A percentile compares a stretch with the other conserved stretches of the same genome.
Evolutionary conservation across 2,113 vertebrate species (phyloP).

Genomic region (Amia ocellicauda): DNA sequence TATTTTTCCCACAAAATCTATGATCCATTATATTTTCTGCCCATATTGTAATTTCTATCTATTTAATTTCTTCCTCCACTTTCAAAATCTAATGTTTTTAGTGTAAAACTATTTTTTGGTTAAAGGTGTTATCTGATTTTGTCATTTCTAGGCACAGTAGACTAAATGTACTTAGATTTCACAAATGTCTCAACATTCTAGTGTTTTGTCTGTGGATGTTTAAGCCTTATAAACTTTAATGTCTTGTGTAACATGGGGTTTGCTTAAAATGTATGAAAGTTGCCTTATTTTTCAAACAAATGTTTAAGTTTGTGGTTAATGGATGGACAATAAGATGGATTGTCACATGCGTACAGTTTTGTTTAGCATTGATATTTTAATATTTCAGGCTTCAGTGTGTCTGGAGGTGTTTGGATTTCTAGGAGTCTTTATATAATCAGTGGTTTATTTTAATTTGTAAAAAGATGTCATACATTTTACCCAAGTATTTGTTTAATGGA

Average conservation of each 20-base stretch:
- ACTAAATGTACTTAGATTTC: constrained; percentile 17
- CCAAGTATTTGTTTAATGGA: too few relatives aligned
- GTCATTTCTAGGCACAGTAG: background rate
- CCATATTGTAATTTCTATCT: too few relatives aligned
- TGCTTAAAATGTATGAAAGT: background rate
- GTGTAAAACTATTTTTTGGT: background rate
- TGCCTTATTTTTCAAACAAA: constrained; percentile 23
- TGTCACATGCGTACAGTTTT: constrained; percentile 15
- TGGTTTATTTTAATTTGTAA: background rate
- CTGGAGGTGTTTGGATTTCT: constrained; percentile 26
- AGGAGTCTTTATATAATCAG: constrained; percentile 5
- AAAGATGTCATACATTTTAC: too few relatives aligned
- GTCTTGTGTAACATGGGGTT: constrained; percentile 15
- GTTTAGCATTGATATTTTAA: constrained; percentile 24
- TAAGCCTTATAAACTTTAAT: constrained; percentile 18
- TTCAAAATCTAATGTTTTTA: background rate
- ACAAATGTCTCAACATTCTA: constrained; percentile 28
- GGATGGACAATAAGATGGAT: constrained; percentile 24
- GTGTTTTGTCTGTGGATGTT: constrained; percentile 25
- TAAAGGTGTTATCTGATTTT: background rate
- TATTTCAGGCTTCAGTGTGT: constrained; percentile 10
- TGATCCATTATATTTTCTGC: too few relatives aligned
- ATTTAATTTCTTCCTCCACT: too few relatives aligned
- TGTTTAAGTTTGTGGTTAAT: constrained; percentile 27
- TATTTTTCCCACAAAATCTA: too few relatives aligned